Base-by-base conservation (phyloP, 2,888 invertebrate species). In the Cephus sareptanus region DNA sequence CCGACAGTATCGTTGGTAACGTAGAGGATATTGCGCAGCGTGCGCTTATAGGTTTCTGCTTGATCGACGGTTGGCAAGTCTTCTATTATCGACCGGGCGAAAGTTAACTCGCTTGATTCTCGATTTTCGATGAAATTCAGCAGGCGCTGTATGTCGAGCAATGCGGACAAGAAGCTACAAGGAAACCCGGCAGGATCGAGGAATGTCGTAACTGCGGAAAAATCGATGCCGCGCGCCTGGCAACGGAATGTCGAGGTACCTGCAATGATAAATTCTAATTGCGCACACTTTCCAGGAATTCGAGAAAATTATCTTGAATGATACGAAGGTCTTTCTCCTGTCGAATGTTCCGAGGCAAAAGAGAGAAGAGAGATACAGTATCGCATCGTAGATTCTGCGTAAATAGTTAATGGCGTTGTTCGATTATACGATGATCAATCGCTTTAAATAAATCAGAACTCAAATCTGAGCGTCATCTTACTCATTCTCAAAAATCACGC, bases 221-320 rank as follows among this genome's bases (percentile, higher is more conserved):
- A 37, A 68, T 75, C 34, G 35, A 12, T 30, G 75, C 40, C 9
- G 40, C 33, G 33, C n/a, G 68, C 75, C 69, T 30, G 35, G 75
- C 81, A 74, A 75, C 33, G 76, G 78, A 84, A 83, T 79, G 79
- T 73, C 78, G 75, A 34, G 79, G 74, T 76, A 75, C 35, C 75
- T 35, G 75, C 69, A 77, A 78, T 81, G 77, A 81, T 83, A 82
- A 81, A 83, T 82, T 77, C 79, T 78, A 79, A 79, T 81, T 77
- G 79, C 79, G 68, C 73, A 75, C 37, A n/a, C 74, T 74, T 74
- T 74, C 74, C 74, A 37, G 74, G 74, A 74, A 74, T 13, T 35
- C 35, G 9, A 34, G 23, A 30, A 34, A 35, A 35, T 35, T 15
- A 71, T 71, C 71, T 34, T 11, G 33, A 31, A 34, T 34, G 31